Evolutionary conservation across 1,140 invertebrate species (phyloP).

Genomic region (Cyrtorhinus lividipennis): DNA sequence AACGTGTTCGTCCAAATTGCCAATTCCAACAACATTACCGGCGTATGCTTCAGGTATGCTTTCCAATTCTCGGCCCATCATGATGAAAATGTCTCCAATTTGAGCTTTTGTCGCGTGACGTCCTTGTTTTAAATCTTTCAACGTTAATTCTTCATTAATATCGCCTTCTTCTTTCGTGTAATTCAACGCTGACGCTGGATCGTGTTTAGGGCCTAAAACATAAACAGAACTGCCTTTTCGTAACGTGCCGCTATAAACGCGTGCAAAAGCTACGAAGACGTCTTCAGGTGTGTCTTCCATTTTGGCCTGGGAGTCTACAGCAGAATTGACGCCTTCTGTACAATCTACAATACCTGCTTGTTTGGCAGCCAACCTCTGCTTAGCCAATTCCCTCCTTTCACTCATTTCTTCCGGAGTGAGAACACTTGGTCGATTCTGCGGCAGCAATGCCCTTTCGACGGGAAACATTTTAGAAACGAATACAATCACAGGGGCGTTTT

Average conservation of each 20-base stretch:
- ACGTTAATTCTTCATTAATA: slow-evolving; percentile 37
- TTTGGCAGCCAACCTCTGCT: slow-evolving; percentile 27
- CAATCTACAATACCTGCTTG: slow-evolving; percentile 25
- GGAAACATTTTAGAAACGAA: slow-evolving; percentile 95
- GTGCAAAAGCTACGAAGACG: slow-evolving; percentile 81
- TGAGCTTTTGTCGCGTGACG: slow-evolving; percentile 44
- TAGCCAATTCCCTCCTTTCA: slow-evolving; percentile 48
- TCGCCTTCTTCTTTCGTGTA: slow-evolving; percentile 33
- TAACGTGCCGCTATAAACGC: slow-evolving; percentile 81
- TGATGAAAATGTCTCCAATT: slow-evolving; percentile 63
- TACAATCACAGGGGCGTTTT: slow-evolving; percentile 60
- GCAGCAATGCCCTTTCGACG: slow-evolving; percentile 47
- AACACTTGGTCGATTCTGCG: slow-evolving; percentile 53
- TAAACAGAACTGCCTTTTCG: slow-evolving; percentile 54
- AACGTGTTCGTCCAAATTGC: slow-evolving; percentile 70
- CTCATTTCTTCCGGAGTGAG: slow-evolving; percentile 63
- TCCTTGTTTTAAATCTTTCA: slow-evolving; percentile 50
- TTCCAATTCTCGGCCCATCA: slow-evolving; percentile 90
- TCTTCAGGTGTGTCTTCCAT: slow-evolving; percentile 36
- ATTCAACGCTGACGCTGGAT: slow-evolving; percentile 46
- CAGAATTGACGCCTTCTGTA: neutral
- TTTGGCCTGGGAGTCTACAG: slow-evolving; percentile 11
- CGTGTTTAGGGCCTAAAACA: slow-evolving; percentile 80
- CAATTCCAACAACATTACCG: slow-evolving; percentile 83
- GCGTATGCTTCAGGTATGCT: slow-evolving; percentile 61